phyloP scores from a whole-genome alignment of 2,888 invertebrate genomes.

The Hemaris fuciformis region DNA sequence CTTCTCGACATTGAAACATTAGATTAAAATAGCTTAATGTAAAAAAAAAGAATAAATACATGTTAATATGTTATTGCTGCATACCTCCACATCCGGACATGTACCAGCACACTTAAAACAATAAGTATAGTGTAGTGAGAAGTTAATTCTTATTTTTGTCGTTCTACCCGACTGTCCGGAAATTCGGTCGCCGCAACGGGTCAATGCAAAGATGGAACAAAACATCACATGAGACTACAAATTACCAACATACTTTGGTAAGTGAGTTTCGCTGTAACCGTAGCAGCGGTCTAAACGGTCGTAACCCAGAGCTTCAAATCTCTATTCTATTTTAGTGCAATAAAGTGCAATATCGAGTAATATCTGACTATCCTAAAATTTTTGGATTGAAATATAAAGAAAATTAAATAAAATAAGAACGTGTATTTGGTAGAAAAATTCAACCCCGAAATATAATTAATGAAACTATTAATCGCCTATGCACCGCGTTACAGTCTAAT shows the following conservation, averaged over 20 bases:
- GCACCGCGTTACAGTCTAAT: slow-evolving; percentile 2
- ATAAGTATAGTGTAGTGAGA: slow-evolving; percentile 36
- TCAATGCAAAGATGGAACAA: slow-evolving; percentile 36
- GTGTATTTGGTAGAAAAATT: slow-evolving; percentile 46
- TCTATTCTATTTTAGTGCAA: slow-evolving; percentile 57
- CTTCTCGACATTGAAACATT: slow-evolving; percentile 40
- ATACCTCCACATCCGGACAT: slow-evolving; percentile 38
- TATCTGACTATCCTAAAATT: slow-evolving; percentile 53
- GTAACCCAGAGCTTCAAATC: slow-evolving; percentile 33
- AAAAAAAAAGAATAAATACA: slow-evolving; percentile 37
- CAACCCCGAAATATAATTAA: slow-evolving; percentile 31
- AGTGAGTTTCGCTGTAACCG: slow-evolving; percentile 26
- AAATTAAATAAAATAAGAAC: slow-evolving; percentile 19
- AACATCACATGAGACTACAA: slow-evolving; percentile 38
- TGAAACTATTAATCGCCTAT: slow-evolving; percentile 20
- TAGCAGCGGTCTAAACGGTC: slow-evolving; percentile 29
- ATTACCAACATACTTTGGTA: slow-evolving; percentile 30
- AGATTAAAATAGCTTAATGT: slow-evolving; percentile 38
- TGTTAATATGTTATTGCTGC: slow-evolving; percentile 40
- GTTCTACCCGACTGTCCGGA: slow-evolving; percentile 32
- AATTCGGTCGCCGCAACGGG: slow-evolving; percentile 35
- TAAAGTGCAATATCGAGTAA: slow-evolving; percentile 52
- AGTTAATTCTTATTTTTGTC: slow-evolving; percentile 31
- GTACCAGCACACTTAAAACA: slow-evolving; percentile 37
- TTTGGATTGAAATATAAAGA: slow-evolving; percentile 42